These are phyloP conservation scores for Campylomormyrus numenius DNA, from an alignment of 2,113 vertebrate genomes.

Conservation along the genomic window DNA sequence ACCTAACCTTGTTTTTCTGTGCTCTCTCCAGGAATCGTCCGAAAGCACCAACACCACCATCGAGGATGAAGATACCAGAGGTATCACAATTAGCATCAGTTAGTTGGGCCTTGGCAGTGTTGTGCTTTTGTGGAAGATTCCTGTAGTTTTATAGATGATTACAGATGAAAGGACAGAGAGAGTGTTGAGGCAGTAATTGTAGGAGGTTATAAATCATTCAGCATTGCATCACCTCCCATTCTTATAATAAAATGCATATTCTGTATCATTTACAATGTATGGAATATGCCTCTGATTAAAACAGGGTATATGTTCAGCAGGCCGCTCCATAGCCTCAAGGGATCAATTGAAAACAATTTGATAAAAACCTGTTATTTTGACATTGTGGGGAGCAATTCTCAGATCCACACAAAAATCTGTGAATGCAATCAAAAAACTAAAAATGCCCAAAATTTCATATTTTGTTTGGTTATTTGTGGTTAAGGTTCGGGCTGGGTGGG, in stretches of 20 bases:
- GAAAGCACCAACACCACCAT: conserved; percentile 98
- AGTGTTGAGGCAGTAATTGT: background rate
- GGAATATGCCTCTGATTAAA: background rate
- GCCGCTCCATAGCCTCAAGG: background rate
- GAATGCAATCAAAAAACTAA: too few relatives aligned
- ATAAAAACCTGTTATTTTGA: too few relatives aligned
- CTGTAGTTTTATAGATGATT: background rate
- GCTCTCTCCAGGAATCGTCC: conserved; percentile 83
- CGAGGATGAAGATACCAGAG: conserved; percentile 95
- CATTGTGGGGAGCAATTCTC: too few relatives aligned
- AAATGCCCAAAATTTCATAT: too few relatives aligned
- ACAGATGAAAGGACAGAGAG: background rate
- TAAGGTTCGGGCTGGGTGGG: too few relatives aligned
- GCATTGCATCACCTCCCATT: background rate
- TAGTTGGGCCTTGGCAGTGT: background rate
- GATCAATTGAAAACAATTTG: too few relatives aligned
- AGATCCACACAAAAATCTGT: too few relatives aligned
- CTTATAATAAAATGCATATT: background rate
- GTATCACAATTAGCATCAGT: conserved; percentile 47
- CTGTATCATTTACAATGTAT: background rate
- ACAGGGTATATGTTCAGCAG: background rate
- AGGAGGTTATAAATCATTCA: background rate
- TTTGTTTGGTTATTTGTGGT: too few relatives aligned
- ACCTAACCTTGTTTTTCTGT: conserved; percentile 34
- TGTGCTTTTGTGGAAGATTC: background rate